A percentile compares a stretch with the other conserved stretches of the same genome.
These are phyloP conservation scores for Pemphredon lugubris DNA, from an alignment of 2,888 invertebrate species.

Conservation along the genomic window DNA sequence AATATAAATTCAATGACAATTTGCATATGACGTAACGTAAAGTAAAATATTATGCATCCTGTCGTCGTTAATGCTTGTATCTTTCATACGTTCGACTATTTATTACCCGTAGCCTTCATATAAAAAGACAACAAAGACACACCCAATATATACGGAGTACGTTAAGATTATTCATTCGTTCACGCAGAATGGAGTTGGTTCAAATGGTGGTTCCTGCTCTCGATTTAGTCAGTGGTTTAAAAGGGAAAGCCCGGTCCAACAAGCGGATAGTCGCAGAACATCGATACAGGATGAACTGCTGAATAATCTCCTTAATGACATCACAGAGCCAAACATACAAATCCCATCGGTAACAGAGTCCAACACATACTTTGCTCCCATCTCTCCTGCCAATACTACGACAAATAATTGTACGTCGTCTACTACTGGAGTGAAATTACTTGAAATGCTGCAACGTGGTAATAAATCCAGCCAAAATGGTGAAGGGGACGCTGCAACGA, in stretches of 20 bases:
- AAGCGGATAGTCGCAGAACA: constrained; percentile 82
- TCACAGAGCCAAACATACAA: constrained; percentile 81
- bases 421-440: constrained; percentile 80
- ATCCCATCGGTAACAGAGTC: constrained; percentile 82
- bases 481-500: constrained; percentile 73
- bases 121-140: too few relatives aligned
- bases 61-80: too few relatives aligned
- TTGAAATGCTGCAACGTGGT: constrained; percentile 88
- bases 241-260: constrained; percentile 84
- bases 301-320: constrained; percentile 85
- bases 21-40: background rate
- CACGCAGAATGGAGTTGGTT: constrained; percentile 85
- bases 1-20: too few relatives aligned
- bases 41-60: background rate
- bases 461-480: constrained; percentile 82
- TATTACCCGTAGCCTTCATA: too few relatives aligned
- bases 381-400: constrained; percentile 84
- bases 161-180: too few relatives aligned
- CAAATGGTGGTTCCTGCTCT: constrained; percentile 83
- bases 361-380: constrained; percentile 87
- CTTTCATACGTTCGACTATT: too few relatives aligned
- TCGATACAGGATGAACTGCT: constrained; percentile 85
- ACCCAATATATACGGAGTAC: too few relatives aligned
- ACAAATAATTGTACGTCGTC: constrained; percentile 74
- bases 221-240: constrained; percentile 92